phyloP scores from a whole-genome alignment of 2,797 vertebrate species.

The Enteromius argenteus region DNA sequence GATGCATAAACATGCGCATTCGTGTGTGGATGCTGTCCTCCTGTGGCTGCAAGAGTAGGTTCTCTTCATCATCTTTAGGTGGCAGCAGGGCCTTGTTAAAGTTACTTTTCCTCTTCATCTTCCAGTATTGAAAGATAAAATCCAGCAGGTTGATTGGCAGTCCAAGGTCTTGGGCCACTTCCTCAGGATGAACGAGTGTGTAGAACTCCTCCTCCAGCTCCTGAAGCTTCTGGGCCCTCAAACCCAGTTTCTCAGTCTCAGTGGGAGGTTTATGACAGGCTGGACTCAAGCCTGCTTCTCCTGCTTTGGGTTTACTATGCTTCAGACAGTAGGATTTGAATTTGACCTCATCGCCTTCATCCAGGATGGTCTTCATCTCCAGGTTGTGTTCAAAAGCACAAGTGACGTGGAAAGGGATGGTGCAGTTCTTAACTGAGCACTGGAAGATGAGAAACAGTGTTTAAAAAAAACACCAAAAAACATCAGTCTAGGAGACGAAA shows the following conservation, averaged over 20 bases:
- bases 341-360: slow-evolving; percentile 96
- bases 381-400: slow-evolving; percentile 98
- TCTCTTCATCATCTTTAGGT: slow-evolving; percentile 93
- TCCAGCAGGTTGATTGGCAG: slow-evolving; percentile 85
- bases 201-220: slow-evolving; percentile 97
- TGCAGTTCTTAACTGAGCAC: slow-evolving; percentile 99
- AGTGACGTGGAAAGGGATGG: slow-evolving; percentile 97
- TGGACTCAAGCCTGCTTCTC: slow-evolving; percentile 79
- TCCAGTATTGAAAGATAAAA: slow-evolving; percentile 98
- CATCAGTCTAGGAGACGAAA: not conserved
- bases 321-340: slow-evolving; percentile 98
- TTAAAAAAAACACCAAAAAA: not conserved
- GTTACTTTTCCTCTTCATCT: slow-evolving; percentile 94
- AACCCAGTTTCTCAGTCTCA: slow-evolving; percentile 87
- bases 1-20: slow-evolving; percentile 99
- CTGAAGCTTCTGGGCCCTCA: slow-evolving; percentile 91
- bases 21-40: slow-evolving; percentile 97
- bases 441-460: slow-evolving; percentile 58
- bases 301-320: slow-evolving; percentile 90
- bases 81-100: slow-evolving; percentile 95
- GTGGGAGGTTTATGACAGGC: slow-evolving; percentile 83
- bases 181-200: slow-evolving; percentile 84
- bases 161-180: slow-evolving; percentile 84
- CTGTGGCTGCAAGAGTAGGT: slow-evolving; percentile 91
- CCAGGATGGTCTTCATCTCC: slow-evolving; percentile 98